Percentiles rank a stretch among this genome's conserved stretches.
Conservation (phyloP, 2,797 vertebrate species). For the Leptatherina wallacei region DNA sequence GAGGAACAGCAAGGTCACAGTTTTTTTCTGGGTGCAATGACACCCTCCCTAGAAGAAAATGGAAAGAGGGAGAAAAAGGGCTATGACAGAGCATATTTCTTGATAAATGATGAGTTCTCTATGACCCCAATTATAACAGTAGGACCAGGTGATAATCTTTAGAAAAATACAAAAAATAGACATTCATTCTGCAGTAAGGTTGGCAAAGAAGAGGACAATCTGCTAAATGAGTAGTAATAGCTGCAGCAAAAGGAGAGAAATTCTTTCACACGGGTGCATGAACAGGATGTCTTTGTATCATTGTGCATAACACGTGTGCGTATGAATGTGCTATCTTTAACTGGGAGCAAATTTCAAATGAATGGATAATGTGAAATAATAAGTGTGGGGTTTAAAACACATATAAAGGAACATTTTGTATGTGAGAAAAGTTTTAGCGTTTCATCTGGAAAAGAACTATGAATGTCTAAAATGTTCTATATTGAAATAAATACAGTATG, state of each 20-base stretch:
- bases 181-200: conserved; percentile 20
- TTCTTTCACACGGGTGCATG: conserved; percentile 16
- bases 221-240: conserved; percentile 28
- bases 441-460: neutral
- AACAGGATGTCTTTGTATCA: conserved; percentile 18
- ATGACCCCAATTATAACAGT: conserved; percentile 75
- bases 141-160: conserved; percentile 53
- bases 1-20: conserved; percentile 64
- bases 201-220: conserved; percentile 26
- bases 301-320: conserved; percentile 25
- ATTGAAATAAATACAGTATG: neutral
- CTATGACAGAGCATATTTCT: conserved; percentile 49
- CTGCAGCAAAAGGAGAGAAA: conserved; percentile 13
- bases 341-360: conserved; percentile 13
- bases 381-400: conserved; percentile 9
- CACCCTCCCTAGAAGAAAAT: conserved; percentile 54
- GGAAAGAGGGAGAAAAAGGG: conserved; percentile 24
- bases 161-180: conserved; percentile 22
- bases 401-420: conserved; percentile 2
- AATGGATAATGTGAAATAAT: conserved; percentile 8
- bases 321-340: conserved; percentile 11
- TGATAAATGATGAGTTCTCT: conserved; percentile 69
- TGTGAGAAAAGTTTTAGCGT: neutral
- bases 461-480: neutral
- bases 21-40: conserved; percentile 35